phyloP scores from a whole-genome alignment of 2,888 invertebrate genomes.

The Lasioglossum leucozonium region DNA sequence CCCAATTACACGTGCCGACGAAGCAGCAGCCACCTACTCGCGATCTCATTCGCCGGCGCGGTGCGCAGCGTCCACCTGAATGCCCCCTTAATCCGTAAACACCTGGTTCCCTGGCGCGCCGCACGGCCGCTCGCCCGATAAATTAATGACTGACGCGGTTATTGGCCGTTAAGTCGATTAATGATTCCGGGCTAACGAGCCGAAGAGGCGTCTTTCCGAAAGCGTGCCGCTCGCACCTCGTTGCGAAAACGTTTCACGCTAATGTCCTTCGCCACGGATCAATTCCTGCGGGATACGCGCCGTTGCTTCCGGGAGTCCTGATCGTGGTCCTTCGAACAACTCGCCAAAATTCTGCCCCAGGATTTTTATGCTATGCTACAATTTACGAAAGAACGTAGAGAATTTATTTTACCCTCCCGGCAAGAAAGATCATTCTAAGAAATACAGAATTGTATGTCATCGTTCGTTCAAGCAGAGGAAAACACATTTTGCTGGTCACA shows the following conservation, averaged over 20 bases:
- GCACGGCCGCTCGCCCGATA: slow-evolving; percentile 34
- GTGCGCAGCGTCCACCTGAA: slow-evolving; percentile 22
- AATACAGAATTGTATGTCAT: background rate
- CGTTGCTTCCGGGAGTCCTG: background rate
- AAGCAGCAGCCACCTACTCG: slow-evolving; percentile 28
- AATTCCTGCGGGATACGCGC: background rate
- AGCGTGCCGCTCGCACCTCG: slow-evolving; percentile 24
- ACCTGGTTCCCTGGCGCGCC: slow-evolving; percentile 35
- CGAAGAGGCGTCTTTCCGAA: slow-evolving; percentile 32
- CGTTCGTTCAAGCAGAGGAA: background rate
- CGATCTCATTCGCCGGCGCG: slow-evolving; percentile 9
- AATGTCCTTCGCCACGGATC: slow-evolving; percentile 8
- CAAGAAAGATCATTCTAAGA: background rate
- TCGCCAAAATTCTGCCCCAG: background rate
- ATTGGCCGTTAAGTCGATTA: slow-evolving; percentile 60
- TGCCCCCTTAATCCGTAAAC: slow-evolving; percentile 61
- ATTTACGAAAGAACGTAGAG: background rate
- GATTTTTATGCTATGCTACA: background rate
- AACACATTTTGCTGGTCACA: background rate
- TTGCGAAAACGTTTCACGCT: slow-evolving; percentile 20
- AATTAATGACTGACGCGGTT: slow-evolving; percentile 56
- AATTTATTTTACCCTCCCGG: too few species aligned
- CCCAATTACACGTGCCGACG: slow-evolving; percentile 67
- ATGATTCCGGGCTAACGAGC: slow-evolving; percentile 55
- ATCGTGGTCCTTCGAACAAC: background rate